phyloP scores from a whole-genome alignment of 2,113 vertebrate genomes.

The Camelus bactrianus region DNA sequence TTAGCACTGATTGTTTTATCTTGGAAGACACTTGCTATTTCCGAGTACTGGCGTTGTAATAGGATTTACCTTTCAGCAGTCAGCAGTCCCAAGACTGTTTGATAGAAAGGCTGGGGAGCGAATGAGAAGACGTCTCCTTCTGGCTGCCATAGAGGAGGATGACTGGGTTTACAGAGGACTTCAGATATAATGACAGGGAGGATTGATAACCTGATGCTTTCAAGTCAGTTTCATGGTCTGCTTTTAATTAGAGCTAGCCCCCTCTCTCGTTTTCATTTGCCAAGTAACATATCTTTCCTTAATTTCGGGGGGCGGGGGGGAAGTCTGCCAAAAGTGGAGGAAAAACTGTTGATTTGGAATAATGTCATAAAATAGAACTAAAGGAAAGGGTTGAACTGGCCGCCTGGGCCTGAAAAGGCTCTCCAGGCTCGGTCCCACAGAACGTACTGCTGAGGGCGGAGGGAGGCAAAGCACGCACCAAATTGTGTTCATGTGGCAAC shows the following conservation, averaged over 20 bases:
- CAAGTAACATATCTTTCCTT: conserved; percentile 6
- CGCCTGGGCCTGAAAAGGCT: background rate
- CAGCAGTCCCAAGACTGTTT: background rate
- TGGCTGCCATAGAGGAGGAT: background rate
- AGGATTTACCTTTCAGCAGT: conserved; percentile 9
- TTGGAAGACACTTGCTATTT: conserved; percentile 56
- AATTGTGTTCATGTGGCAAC: background rate
- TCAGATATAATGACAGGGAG: background rate
- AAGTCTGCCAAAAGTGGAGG: background rate
- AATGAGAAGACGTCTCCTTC: background rate
- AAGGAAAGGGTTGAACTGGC: background rate
- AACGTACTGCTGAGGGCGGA: background rate
- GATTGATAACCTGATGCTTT: background rate
- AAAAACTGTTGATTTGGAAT: conserved; percentile 13
- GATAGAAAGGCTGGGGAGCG: background rate
- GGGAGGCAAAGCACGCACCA: background rate
- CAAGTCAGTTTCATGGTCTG: background rate
- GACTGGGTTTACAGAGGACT: background rate
- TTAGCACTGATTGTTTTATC: conserved; percentile 50
- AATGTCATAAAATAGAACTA: background rate
- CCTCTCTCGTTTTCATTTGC: conserved; percentile 31
- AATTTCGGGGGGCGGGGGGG: background rate
- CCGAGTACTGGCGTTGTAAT: background rate
- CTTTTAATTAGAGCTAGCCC: conserved; percentile 53
- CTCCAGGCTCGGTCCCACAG: background rate